Conservation (phyloP, 2,797 vertebrate genomes). For the Sebastes cheni region DNA sequence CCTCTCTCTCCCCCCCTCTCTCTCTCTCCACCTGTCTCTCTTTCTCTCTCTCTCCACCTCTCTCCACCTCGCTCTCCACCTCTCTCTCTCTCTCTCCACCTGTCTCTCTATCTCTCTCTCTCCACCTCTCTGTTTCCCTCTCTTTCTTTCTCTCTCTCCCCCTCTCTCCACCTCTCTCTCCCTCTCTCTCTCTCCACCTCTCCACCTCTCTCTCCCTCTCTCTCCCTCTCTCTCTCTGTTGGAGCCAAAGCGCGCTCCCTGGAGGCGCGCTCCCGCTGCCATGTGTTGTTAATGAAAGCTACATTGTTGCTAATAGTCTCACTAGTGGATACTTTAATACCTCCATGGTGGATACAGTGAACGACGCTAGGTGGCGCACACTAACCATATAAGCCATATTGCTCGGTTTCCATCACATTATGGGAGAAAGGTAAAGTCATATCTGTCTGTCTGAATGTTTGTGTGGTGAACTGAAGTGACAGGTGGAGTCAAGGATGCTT, state of each 20-base stretch:
- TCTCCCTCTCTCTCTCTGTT: too few relatives aligned
- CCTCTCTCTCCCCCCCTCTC: too few relatives aligned
- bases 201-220: too few relatives aligned
- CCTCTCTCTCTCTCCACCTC: too few relatives aligned
- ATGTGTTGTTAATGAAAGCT: background rate
- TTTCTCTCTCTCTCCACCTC: too few relatives aligned
- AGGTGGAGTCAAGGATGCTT: background rate
- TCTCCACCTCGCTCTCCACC: too few relatives aligned
- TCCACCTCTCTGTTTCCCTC: too few relatives aligned
- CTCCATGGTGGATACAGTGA: background rate
- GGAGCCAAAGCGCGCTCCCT: background rate
- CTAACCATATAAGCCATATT: background rate
- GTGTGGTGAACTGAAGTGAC: background rate
- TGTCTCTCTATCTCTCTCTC: too few relatives aligned
- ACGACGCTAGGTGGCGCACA: slow-evolving; percentile 50
- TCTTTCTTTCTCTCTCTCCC: too few relatives aligned
- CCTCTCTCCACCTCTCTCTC: too few relatives aligned
- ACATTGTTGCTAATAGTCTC: background rate
- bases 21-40: too few relatives aligned
- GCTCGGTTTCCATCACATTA: background rate
- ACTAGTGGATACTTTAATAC: background rate
- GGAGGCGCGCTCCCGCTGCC: background rate
- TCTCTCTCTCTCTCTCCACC: too few relatives aligned
- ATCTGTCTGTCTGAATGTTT: background rate
- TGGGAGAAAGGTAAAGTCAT: background rate